Base-by-base conservation (phyloP, 1,140 invertebrate genomes). In the Neelides sp. region DNA sequence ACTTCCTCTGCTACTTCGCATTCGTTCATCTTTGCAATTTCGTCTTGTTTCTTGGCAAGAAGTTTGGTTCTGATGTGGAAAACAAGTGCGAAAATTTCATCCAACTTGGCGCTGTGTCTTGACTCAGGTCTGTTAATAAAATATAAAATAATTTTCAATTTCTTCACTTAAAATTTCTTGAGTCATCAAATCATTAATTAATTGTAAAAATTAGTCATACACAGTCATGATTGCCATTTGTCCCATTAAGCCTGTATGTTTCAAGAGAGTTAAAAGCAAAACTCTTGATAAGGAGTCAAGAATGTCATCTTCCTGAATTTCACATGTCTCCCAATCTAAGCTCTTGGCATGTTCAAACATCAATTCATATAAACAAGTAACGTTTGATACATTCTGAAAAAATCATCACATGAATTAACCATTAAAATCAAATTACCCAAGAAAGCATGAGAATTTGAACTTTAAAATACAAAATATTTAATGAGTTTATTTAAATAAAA, bases 231-330 rank as follows among this genome's bases (percentile, higher is more conserved):
- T 40, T n/a, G 46, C 15, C 40, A 61, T 45, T 44, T 49, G 35
- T 10, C 47, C n/a, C 0, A 58, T 34, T 4, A 71, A 58, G 10
- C 71, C 71, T 15, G 71, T 71, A 46, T 77, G 74, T 58, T 73
- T 75, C 3, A 78, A 57, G 13, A 75, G 58, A 7, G 69, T 68
- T n/a, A 74, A 67, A 20, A 78, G 58, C 48, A 74, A 66, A 48
- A 74, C 68, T 46, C 72, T 62, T 2, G 71, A 66, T 7, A 75
- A 67, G 12, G 64, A 63, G 27, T 77, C 73, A 28, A 77, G 55
- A 19, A 73, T 55, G 13, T 62, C 62, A 34, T 72, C 69, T 50
- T 73, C 68, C 24, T 66, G 57, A 13, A 69, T 49, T 44, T 73
- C 71, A 64, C 65, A 68, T 0, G 71, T 71, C 57, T 73, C 71